Evolutionary conservation across 2,888 invertebrate species (phyloP), one percentile per base, ranked within the genome.

Genomic region (Apamea sordens): DNA sequence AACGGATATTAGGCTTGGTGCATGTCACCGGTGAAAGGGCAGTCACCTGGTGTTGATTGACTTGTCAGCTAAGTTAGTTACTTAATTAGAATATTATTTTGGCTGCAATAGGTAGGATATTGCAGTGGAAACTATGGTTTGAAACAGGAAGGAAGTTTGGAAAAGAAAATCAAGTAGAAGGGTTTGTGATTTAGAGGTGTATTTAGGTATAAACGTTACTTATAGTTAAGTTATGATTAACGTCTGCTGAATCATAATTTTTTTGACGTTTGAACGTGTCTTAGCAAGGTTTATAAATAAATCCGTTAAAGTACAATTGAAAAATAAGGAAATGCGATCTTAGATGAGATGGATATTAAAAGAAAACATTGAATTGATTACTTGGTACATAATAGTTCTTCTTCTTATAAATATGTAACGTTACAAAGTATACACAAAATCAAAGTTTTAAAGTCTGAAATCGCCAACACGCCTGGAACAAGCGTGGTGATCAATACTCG

Each of bases 1-100:
- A 93, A 89, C 92, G 91, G 90, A 77, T 75, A 81, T 84, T 84
- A 83, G 82, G 79, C 78, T 72, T 47, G 64, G 73, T 80, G 77
- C 76, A 79, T 71, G 79, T 76, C 74, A 69, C 84, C 68, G 83
- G 87, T 88, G 87, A 88, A 86, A 85, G 89, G 89, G 82, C 88
- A 79, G 28, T 86, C 77, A 82, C 77, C 78, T 72, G 67, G 69
- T 70, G 77, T 80, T 76, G 81, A 85, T 75, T 71, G 79, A 76
- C 61, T 63, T 86, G 86, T 74, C 76, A 85, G 67, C 41, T 68
- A 61, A 21, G 63, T 36, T 72, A 21, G 47, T 56, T 50, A 15
- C 21, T 50, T 80, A 61, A 80, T 70, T 76, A 80, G 44, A 80
- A 81, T 81, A 80, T 59, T 72, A 21, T 59, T 79, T 71, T 36